phyloP scores from a whole-genome alignment of 2,888 invertebrate species.

The Chymomyza fuscimana region DNA sequence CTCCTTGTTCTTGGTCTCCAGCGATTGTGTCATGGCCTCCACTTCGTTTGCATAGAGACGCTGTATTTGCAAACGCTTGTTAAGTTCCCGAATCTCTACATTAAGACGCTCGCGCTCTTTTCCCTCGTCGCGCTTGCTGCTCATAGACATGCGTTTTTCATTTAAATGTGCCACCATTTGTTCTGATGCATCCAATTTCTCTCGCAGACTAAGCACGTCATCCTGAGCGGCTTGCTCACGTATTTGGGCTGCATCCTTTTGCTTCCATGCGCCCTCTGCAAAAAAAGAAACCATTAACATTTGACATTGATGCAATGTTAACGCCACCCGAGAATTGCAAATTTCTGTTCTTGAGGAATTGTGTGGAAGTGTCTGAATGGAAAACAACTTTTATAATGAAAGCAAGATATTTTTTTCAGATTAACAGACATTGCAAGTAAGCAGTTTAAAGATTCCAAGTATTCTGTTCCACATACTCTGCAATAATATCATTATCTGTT shows the following conservation, averaged over 20 bases:
- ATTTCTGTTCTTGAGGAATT: too few species aligned
- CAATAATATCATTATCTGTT: not conserved
- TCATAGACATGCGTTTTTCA: slow-evolving; percentile 67
- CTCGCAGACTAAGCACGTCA: slow-evolving; percentile 73
- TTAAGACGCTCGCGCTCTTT: slow-evolving; percentile 77
- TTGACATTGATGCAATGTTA: not conserved
- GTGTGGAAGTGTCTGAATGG: too few species aligned
- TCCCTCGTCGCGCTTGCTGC: slow-evolving; percentile 71
- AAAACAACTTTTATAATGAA: too few species aligned
- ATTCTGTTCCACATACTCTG: not conserved
- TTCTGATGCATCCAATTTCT: slow-evolving; percentile 74
- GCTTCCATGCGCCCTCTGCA: slow-evolving; percentile 79
- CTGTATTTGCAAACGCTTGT: slow-evolving; percentile 77
- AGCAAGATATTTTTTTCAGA: too few species aligned
- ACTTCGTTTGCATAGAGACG: slow-evolving; percentile 76
- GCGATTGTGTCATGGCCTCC: slow-evolving; percentile 72
- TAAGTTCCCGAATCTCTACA: slow-evolving; percentile 77
- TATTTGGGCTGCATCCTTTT: slow-evolving; percentile 78
- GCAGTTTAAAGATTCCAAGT: not conserved
- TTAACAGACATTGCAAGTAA: too few species aligned
- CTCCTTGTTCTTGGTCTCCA: slow-evolving; percentile 78
- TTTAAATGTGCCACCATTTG: slow-evolving; percentile 72
- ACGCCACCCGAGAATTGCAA: too few species aligned
- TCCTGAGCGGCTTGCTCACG: slow-evolving; percentile 78
- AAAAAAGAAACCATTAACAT: not conserved